Evolutionary conservation across 2,113 vertebrate species (phyloP).

Genomic region (Leptodactylus fuscus): DNA sequence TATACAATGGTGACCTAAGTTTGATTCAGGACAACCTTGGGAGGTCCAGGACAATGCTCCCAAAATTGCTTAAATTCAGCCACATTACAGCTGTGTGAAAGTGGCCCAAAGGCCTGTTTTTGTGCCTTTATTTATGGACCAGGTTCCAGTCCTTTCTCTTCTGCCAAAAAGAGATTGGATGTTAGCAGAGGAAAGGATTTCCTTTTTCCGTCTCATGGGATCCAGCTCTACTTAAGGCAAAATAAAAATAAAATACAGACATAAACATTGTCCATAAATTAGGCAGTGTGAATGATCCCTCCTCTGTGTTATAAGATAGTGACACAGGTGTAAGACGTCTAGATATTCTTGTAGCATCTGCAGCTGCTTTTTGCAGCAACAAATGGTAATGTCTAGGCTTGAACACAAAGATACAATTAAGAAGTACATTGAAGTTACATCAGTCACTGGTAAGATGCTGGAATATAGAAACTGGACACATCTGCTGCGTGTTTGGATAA

Average conservation of each 20-base stretch:
- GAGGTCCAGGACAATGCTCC: no score
- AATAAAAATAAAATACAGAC: conserved; percentile 13
- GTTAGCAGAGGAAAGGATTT: not conserved
- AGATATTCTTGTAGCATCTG: not conserved
- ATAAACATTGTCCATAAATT: not conserved
- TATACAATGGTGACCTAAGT: no score
- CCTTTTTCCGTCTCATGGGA: not conserved
- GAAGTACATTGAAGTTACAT: not conserved
- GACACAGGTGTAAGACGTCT: conserved; percentile 30
- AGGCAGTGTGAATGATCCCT: not conserved
- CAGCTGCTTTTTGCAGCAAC: conserved; percentile 34
- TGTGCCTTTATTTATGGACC: not conserved
- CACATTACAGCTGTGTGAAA: not conserved
- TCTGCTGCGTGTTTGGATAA: conserved; percentile 31
- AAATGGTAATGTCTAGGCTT: conserved; percentile 16
- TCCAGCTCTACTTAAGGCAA: not conserved
- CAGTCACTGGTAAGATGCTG: not conserved
- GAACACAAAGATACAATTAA: conserved; percentile 8
- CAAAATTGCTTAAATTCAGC: no score
- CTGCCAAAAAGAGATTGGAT: not conserved
- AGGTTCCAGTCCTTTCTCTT: not conserved
- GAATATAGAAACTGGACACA: not conserved
- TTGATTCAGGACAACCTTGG: no score
- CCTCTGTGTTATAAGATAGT: not conserved
- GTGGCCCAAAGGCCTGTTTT: not conserved